Conservation (phyloP, 2,113 vertebrate genomes). For the Cinclus mexicanus region DNA sequence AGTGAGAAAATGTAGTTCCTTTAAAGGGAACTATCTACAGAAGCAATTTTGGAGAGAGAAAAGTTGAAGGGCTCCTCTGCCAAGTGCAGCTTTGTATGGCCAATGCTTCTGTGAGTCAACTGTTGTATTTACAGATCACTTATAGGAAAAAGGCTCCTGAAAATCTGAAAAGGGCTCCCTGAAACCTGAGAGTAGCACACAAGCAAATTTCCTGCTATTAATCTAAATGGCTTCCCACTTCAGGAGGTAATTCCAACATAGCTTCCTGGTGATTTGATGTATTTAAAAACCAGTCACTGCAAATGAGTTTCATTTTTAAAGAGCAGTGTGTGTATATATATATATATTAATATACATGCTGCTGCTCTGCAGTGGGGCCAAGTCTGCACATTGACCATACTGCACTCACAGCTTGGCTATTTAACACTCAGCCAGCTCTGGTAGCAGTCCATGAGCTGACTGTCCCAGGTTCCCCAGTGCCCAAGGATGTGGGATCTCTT, state of each 20-base stretch:
- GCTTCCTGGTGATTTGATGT: slow-evolving; percentile 12
- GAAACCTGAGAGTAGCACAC: neutral
- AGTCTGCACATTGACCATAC: neutral
- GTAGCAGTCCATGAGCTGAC: neutral
- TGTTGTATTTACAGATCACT: neutral
- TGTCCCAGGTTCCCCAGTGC: neutral
- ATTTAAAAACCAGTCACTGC: slow-evolving; percentile 6
- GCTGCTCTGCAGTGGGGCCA: neutral
- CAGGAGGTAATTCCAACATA: neutral
- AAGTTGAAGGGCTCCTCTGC: neutral
- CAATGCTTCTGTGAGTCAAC: neutral
- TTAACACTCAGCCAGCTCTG: neutral
- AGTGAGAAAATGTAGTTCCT: slow-evolving; percentile 13
- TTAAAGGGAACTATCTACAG: neutral
- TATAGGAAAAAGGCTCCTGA: neutral
- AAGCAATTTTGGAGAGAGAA: neutral
- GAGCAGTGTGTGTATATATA: neutral
- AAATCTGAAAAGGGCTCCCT: neutral
- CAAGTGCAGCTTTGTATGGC: neutral
- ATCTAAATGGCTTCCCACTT: slow-evolving; percentile 19
- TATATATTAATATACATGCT: neutral
- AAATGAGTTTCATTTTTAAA: slow-evolving; percentile 14
- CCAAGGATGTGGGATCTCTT: accelerated
- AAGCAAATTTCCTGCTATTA: neutral
- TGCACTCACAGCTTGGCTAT: neutral